Percentiles rank a stretch among this genome's conserved stretches.
phyloP scores from a whole-genome alignment of 2,888 invertebrate genomes.

The Hedychridium roseum region DNA sequence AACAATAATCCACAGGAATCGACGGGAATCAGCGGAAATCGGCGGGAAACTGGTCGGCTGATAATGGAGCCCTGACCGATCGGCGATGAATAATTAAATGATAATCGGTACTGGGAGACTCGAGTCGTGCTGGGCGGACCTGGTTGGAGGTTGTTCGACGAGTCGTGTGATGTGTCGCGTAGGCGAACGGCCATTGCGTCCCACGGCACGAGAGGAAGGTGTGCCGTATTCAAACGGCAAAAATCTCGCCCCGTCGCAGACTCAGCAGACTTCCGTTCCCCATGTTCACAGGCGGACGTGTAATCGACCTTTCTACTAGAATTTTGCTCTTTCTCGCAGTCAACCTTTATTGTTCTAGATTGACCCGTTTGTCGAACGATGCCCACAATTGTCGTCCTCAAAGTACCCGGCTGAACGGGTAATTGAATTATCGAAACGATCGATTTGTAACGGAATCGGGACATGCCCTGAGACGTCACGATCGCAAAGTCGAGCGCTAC shows the following conservation, averaged over 20 bases:
- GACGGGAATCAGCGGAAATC: background rate
- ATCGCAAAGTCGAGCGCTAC: slow-evolving; percentile 24
- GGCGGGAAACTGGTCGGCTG: slow-evolving; percentile 5
- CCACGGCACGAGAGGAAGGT: slow-evolving; percentile 40
- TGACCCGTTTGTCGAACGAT: too few relatives aligned
- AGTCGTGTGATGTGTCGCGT: slow-evolving; percentile 36
- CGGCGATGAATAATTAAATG: slow-evolving; percentile 28
- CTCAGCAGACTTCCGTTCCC: too few relatives aligned
- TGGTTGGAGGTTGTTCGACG: slow-evolving; percentile 35
- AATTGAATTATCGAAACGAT: slow-evolving; percentile 8
- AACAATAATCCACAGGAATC: background rate
- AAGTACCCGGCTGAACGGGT: too few relatives aligned
- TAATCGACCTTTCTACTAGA: too few relatives aligned
- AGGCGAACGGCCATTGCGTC: slow-evolving; percentile 39
- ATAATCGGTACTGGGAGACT: slow-evolving; percentile 26
- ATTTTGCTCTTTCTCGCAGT: too few relatives aligned
- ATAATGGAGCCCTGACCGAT: slow-evolving; percentile 3
- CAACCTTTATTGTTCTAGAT: too few relatives aligned
- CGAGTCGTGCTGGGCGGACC: slow-evolving; percentile 23
- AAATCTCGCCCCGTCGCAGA: too few relatives aligned
- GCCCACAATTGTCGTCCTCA: too few relatives aligned
- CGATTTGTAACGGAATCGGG: too few relatives aligned
- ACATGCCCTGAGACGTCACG: slow-evolving; percentile 16
- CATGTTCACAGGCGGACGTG: too few relatives aligned
- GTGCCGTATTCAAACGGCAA: slow-evolving; percentile 35